Evolutionary conservation across 2,888 invertebrate species (phyloP), one percentile per base, ranked within the genome.

Genomic region (Bembecia ichneumoniformis): DNA sequence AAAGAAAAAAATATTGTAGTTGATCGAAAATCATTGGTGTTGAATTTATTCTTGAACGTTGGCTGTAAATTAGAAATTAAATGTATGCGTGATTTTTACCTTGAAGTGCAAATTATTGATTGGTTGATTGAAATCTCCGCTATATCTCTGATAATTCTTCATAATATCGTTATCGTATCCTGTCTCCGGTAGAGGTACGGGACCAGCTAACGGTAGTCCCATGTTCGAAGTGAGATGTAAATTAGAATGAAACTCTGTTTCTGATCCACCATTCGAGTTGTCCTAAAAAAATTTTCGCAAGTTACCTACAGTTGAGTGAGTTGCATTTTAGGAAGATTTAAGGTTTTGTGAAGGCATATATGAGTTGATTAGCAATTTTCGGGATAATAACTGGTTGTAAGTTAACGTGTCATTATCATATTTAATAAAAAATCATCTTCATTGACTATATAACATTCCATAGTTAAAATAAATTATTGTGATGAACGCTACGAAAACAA

Each of bases 51-150:
- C 1, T 17, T 17, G 17, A 17, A 17, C 3, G 17, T 17, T 17
- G 17, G 4, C 17, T 17, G 17, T 17, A 17, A 17, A 17, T 17
- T 5, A 28, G 28, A 28, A 9, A 28, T 28, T 28, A 28, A 28
- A 9, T 9, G 28, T 28, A 28, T 28, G 28, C 28, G 9, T 28
- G 1, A 28, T 28, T 28, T 60, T 60, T 62, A 82, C 88, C 89
- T 90, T 88, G 77, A 90, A 81, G 59, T 82, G 75, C 35, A 86
- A 56, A 55, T 71, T 77, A 35, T 58, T 77, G 11, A 91, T 90
- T 3, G 93, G 91, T 57, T 94, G 94, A 55, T 92, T 92, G 70
- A 94, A 94, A 65, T 95, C 94, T 1, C 91, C 91, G 48, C 93
- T 92, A 69, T 92, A 93, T 57, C 90, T 73, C 57, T 83, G 82